A percentile compares a stretch with the other conserved stretches of the same genome.
These are phyloP conservation scores for Drosophila parabipectinata DNA, from an alignment of 1,140 invertebrate species.

Conservation along the genomic window DNA sequence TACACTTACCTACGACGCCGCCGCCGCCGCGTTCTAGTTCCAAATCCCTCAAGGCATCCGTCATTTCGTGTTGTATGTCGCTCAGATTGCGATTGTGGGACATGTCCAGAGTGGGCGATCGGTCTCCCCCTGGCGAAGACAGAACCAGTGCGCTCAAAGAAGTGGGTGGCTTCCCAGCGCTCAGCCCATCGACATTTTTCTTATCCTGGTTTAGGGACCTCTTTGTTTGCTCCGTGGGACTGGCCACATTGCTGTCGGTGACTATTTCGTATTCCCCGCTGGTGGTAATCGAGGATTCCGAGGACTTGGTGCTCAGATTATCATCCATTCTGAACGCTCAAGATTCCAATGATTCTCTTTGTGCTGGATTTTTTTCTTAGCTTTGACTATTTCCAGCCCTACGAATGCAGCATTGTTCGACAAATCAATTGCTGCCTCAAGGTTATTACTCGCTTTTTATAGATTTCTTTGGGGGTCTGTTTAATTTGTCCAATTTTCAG, in stretches of 20 bases:
- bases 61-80: slow-evolving; percentile 90
- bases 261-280: slow-evolving; percentile 94
- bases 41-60: slow-evolving; percentile 88
- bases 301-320: slow-evolving; percentile 90
- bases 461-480: slow-evolving; percentile 45
- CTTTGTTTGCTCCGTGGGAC: slow-evolving; percentile 66
- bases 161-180: slow-evolving; percentile 44
- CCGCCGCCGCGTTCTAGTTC: slow-evolving; percentile 71
- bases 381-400: slow-evolving; percentile 31
- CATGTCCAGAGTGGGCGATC: slow-evolving; percentile 89
- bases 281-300: slow-evolving; percentile 90
- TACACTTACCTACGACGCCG: slow-evolving; percentile 50
- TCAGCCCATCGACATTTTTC: not conserved
- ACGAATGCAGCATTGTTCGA: slow-evolving; percentile 59
- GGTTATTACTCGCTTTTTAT: slow-evolving; percentile 18
- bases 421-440: slow-evolving; percentile 34
- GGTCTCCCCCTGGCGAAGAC: slow-evolving; percentile 76
- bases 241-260: slow-evolving; percentile 82
- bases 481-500: slow-evolving; percentile 69
- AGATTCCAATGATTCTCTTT: slow-evolving; percentile 25
- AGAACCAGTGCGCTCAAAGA: slow-evolving; percentile 56
- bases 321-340: slow-evolving; percentile 88
- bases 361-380: slow-evolving; percentile 10
- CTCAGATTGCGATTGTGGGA: slow-evolving; percentile 89
- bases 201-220: slow-evolving; percentile 26